These are phyloP conservation scores for Labeo calbasu DNA, from an alignment of 2,797 vertebrate genomes.

Conservation along the genomic window DNA sequence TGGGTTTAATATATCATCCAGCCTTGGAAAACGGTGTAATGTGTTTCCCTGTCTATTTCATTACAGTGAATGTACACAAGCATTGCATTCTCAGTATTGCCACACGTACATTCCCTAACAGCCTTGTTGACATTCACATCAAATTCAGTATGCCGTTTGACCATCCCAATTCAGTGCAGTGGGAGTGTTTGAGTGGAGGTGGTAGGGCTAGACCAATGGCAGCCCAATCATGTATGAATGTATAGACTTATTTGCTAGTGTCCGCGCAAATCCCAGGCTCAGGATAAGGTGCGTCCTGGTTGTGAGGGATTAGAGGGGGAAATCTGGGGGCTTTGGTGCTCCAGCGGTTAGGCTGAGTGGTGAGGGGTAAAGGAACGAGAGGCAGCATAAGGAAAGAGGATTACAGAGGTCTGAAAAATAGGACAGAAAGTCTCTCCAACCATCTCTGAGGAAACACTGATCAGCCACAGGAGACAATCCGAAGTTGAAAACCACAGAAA, in stretches of 20 bases:
- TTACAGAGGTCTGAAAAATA: slow-evolving; percentile 59
- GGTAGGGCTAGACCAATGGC: slow-evolving; percentile 42
- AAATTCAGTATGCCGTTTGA: slow-evolving; percentile 5
- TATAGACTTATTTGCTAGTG: slow-evolving; percentile 57
- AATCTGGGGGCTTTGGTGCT: slow-evolving; percentile 54
- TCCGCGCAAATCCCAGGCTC: slow-evolving; percentile 55
- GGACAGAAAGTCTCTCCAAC: slow-evolving; percentile 53
- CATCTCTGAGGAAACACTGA: slow-evolving; percentile 34
- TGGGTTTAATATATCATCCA: too few species aligned
- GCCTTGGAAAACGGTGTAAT: too few species aligned
- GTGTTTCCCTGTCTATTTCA: not conserved
- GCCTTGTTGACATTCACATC: not conserved
- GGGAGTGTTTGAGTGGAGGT: slow-evolving; percentile 28
- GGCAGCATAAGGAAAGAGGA: slow-evolving; percentile 58
- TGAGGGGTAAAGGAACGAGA: slow-evolving; percentile 33
- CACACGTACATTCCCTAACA: not conserved
- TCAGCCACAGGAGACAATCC: slow-evolving; percentile 18
- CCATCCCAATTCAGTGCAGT: slow-evolving; percentile 37
- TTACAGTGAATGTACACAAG: not conserved
- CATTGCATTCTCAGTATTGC: not conserved
- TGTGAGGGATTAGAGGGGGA: slow-evolving; percentile 57
- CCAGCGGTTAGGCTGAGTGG: slow-evolving; percentile 48
- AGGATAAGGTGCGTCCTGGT: slow-evolving; percentile 52
- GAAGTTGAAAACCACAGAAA: slow-evolving; percentile 15
- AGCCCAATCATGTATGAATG: slow-evolving; percentile 34